These are phyloP conservation scores for Malurus melanocephalus DNA, from an alignment of 2,113 vertebrate species.

Conservation along the genomic window DNA sequence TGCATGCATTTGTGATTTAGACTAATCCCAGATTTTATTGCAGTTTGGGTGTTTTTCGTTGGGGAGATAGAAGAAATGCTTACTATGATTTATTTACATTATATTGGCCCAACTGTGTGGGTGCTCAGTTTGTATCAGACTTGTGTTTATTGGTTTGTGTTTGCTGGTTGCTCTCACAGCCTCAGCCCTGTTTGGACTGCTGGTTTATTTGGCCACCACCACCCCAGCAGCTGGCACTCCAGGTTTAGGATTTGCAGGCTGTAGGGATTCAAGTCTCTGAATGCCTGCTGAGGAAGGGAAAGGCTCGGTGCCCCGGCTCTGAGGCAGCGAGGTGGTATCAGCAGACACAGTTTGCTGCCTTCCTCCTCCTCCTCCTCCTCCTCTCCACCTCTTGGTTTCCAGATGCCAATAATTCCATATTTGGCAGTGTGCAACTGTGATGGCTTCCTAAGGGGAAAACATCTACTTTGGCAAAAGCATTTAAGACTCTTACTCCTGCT, in stretches of 20 bases:
- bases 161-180: not conserved
- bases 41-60: not conserved
- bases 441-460: not conserved
- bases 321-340: not conserved
- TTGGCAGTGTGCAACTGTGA: not conserved
- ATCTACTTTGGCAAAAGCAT: not conserved
- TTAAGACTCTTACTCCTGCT: not conserved
- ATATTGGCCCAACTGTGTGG: not conserved
- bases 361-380: not conserved
- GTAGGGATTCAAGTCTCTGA: not conserved
- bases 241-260: not conserved
- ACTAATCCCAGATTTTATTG: not conserved
- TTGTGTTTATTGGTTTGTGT: not conserved
- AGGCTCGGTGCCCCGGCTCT: not conserved
- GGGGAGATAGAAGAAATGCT: not conserved
- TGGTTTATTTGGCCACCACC: not conserved
- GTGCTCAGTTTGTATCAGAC: not conserved
- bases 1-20: not conserved
- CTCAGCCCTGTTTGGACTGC: not conserved
- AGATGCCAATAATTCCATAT: slow-evolving; percentile 7
- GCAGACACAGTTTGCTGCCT: not conserved
- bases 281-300: not conserved
- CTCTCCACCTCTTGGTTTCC: not conserved
- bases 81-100: not conserved
- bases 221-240: not conserved